phyloP scores from a whole-genome alignment of 2,797 vertebrate genomes.

The Anableps anableps region DNA sequence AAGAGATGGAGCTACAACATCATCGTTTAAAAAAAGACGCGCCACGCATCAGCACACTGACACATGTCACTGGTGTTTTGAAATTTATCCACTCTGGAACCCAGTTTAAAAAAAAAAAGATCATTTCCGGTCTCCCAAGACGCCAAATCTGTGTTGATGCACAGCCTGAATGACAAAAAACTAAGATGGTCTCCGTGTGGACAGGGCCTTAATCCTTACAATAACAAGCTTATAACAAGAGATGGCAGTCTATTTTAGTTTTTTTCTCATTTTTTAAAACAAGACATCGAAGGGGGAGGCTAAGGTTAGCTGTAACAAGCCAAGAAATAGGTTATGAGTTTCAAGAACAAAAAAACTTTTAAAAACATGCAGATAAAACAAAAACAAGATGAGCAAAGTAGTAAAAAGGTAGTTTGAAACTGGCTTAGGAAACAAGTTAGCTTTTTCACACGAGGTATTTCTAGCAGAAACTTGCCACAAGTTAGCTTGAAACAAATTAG shows the following conservation, averaged over 20 bases:
- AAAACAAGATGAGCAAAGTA: background rate
- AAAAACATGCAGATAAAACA: background rate
- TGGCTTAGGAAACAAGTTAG: background rate
- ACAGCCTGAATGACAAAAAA: no score
- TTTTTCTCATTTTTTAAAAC: background rate
- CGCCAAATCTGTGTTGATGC: no score
- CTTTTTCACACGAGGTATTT: background rate
- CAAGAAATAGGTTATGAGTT: background rate
- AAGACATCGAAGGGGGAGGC: background rate
- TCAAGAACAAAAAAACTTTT: background rate
- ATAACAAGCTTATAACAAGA: background rate
- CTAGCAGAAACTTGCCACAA: background rate
- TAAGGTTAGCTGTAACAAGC: background rate
- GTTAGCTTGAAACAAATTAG: background rate
- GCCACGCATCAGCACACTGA: no score
- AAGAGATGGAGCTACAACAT: no score
- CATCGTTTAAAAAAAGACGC: no score
- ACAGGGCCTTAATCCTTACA: no score
- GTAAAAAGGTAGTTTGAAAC: background rate
- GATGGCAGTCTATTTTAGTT: background rate
- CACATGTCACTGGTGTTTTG: no score
- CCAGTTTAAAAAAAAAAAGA: no score
- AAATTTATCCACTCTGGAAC: no score
- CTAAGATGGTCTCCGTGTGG: no score
- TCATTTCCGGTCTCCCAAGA: no score